Conservation (phyloP, 2,888 invertebrate genomes). For the Sarcophaga subvicina region DNA sequence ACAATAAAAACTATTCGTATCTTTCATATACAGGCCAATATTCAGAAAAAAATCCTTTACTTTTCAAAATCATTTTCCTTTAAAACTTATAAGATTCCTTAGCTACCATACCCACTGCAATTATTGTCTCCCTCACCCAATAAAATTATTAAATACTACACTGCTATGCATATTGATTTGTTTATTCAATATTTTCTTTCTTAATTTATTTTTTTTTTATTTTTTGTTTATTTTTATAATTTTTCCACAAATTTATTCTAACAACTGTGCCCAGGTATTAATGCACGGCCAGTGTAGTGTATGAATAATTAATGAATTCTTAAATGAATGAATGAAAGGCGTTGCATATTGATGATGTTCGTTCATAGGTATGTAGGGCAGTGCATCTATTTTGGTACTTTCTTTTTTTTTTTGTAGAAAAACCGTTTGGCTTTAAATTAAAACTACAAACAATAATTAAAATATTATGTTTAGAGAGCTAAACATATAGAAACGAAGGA, state of each 20-base stretch:
- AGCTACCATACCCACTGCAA: neutral
- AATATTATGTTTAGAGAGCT: constrained; percentile 30
- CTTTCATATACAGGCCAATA: no score
- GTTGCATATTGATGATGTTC: neutral
- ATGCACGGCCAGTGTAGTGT: neutral
- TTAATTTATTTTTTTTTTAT: neutral
- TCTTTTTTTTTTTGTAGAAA: neutral
- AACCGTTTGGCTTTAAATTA: constrained; percentile 4
- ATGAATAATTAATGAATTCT: neutral
- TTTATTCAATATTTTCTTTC: constrained; percentile 32
- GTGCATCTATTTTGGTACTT: neutral
- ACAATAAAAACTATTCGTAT: no score
- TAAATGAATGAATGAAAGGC: neutral
- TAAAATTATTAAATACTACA: neutral
- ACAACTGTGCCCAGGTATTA: neutral
- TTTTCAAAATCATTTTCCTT: no score
- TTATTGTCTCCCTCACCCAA: neutral
- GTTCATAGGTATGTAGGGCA: neutral
- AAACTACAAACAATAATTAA: constrained; percentile 56
- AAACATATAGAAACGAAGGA: no score
- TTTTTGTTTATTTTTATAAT: neutral
- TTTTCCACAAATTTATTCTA: constrained; percentile 4
- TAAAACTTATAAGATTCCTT: no score
- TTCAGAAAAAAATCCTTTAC: no score
- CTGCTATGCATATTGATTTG: neutral